These are phyloP conservation scores for Oreohelix idahoensis DNA, from an alignment of 1,140 invertebrate genomes.

Conservation along the genomic window DNA sequence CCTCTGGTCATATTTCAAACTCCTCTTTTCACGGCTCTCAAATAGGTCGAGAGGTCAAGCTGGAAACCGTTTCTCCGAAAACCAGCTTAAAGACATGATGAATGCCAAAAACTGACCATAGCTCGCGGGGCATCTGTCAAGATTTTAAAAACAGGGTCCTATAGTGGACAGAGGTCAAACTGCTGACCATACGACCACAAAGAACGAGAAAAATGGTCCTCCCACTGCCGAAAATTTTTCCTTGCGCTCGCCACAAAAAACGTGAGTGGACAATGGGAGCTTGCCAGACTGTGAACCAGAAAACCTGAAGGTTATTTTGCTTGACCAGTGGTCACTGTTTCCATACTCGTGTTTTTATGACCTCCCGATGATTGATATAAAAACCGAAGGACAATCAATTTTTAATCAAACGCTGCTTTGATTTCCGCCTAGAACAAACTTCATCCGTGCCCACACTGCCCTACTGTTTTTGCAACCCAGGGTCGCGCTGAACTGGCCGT, in stretches of 20 bases:
- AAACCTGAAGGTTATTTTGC: background rate
- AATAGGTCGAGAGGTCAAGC: background rate
- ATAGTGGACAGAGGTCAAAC: background rate
- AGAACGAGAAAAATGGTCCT: background rate
- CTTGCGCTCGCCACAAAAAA: background rate
- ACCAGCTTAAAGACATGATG: conserved; percentile 12
- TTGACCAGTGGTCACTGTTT: conserved; percentile 29
- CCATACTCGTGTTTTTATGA: background rate
- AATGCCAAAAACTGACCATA: conserved; percentile 29
- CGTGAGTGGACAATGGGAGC: conserved; percentile 17
- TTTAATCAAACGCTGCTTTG: conserved; percentile 23
- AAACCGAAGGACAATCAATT: background rate
- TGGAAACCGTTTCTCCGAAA: background rate
- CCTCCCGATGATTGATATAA: background rate
- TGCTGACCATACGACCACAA: conserved; percentile 15
- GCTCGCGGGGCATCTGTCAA: conserved; percentile 31
- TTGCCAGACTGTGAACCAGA: background rate
- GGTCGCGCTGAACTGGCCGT: background rate
- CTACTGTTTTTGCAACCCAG: background rate
- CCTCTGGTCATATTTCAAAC: conserved; percentile 2
- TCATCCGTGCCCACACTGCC: background rate
- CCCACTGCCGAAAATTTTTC: background rate
- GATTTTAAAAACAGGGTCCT: conserved; percentile 7
- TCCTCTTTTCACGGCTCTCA: background rate
- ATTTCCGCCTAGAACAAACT: conserved; percentile 14